Conservation (phyloP, 2,888 invertebrate genomes). For the Colostygia pectinataria region DNA sequence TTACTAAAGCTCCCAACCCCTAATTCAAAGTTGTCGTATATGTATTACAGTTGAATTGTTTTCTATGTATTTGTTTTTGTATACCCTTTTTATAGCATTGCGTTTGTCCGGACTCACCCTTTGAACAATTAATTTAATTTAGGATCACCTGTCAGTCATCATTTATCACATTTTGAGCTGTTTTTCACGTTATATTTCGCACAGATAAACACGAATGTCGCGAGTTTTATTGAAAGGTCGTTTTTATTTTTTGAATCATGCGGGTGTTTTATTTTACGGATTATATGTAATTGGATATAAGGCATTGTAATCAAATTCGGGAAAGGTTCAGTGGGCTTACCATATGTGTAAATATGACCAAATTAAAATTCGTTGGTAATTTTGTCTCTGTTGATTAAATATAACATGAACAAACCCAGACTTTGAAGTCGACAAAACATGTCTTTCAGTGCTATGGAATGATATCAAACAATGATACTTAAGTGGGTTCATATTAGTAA, state of each 20-base stretch:
- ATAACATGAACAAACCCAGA: too few relatives aligned
- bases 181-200: conserved; percentile 29
- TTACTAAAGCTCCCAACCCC: conserved; percentile 5
- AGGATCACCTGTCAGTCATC: conserved; percentile 38
- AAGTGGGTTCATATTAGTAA: too few relatives aligned
- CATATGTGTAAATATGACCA: too few relatives aligned
- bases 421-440: too few relatives aligned
- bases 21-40: too few relatives aligned
- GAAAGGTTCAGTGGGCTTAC: neutral
- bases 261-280: conserved; percentile 10
- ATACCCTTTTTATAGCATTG: conserved; percentile 28
- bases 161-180: conserved; percentile 37
- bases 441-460: too few relatives aligned
- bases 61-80: too few relatives aligned
- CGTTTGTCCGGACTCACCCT: conserved; percentile 29
- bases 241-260: conserved; percentile 12
- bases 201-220: conserved; percentile 26
- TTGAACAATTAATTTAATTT: conserved; percentile 43
- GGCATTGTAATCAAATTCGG: conserved; percentile 17
- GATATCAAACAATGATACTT: too few relatives aligned
- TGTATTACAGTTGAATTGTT: too few relatives aligned
- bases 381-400: too few relatives aligned
- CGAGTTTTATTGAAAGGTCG: conserved; percentile 24
- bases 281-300: conserved; percentile 11
- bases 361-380: too few relatives aligned